These are phyloP conservation scores for Rhagophthalmus giganteus DNA, from an alignment of 2,888 invertebrate species.

Conservation along the genomic window DNA sequence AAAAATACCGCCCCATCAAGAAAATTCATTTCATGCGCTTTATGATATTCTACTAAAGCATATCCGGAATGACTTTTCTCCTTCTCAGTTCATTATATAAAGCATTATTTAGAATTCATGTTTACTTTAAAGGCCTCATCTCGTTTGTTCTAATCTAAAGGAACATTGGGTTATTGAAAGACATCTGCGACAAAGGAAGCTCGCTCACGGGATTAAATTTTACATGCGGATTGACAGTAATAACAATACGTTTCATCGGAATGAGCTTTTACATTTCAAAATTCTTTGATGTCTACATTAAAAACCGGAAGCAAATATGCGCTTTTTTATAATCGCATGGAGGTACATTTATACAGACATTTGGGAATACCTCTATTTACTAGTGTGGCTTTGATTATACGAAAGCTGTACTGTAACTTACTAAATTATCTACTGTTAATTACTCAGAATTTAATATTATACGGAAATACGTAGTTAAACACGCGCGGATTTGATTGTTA, in stretches of 20 bases:
- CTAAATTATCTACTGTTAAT: too few relatives aligned
- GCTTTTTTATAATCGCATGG: not conserved
- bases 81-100: slow-evolving; percentile 50
- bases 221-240: slow-evolving; percentile 57
- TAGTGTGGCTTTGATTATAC: too few relatives aligned
- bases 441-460: too few relatives aligned
- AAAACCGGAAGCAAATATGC: slow-evolving; percentile 48
- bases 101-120: slow-evolving; percentile 50
- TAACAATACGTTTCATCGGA: slow-evolving; percentile 55
- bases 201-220: slow-evolving; percentile 55
- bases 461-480: too few relatives aligned
- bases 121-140: slow-evolving; percentile 51
- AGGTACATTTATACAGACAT: too few relatives aligned
- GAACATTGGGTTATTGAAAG: slow-evolving; percentile 54
- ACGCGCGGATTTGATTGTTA: too few relatives aligned
- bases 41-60: slow-evolving; percentile 47
- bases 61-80: slow-evolving; percentile 43
- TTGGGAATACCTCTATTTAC: too few relatives aligned
- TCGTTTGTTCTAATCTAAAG: slow-evolving; percentile 53
- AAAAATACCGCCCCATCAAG: slow-evolving; percentile 22
- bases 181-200: slow-evolving; percentile 41
- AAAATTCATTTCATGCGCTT: slow-evolving; percentile 37
- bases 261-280: slow-evolving; percentile 47
- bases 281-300: slow-evolving; percentile 54
- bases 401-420: too few relatives aligned